phyloP scores from a whole-genome alignment of 1,140 invertebrate species.

The Ostrea edulis region DNA sequence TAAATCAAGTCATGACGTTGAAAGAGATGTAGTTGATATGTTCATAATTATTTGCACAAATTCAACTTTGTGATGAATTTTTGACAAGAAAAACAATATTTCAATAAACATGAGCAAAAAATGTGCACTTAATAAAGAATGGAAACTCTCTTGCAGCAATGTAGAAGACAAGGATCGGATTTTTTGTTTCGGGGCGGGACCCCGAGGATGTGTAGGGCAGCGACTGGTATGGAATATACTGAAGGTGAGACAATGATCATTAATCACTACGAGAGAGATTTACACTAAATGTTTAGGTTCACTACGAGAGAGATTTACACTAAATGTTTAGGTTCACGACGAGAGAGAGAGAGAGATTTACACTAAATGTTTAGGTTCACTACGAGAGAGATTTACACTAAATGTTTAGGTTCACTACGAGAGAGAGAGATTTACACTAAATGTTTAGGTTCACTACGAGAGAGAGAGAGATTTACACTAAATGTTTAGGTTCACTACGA shows the following conservation, averaged over 20 bases:
- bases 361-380: background rate
- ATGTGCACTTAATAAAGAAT: too few species aligned
- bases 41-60: too few species aligned
- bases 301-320: background rate
- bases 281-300: background rate
- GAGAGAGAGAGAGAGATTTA: background rate
- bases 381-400: background rate
- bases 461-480: background rate
- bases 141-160: constrained; percentile 54
- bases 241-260: constrained; percentile 57
- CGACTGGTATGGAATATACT: constrained; percentile 67
- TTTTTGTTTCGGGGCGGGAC: constrained; percentile 68
- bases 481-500: background rate
- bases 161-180: constrained; percentile 59
- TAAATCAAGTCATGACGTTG: too few species aligned
- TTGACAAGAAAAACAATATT: too few species aligned
- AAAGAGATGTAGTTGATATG: too few species aligned
- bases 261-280: background rate
- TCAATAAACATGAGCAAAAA: too few species aligned
- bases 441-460: background rate
- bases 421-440: background rate
- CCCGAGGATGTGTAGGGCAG: constrained; percentile 66
- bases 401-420: background rate
- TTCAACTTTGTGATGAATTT: too few species aligned
- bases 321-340: too few species aligned